Evolutionary conservation across 2,797 vertebrate species (phyloP).

Genomic region (Phrynocephalus forsythii): DNA sequence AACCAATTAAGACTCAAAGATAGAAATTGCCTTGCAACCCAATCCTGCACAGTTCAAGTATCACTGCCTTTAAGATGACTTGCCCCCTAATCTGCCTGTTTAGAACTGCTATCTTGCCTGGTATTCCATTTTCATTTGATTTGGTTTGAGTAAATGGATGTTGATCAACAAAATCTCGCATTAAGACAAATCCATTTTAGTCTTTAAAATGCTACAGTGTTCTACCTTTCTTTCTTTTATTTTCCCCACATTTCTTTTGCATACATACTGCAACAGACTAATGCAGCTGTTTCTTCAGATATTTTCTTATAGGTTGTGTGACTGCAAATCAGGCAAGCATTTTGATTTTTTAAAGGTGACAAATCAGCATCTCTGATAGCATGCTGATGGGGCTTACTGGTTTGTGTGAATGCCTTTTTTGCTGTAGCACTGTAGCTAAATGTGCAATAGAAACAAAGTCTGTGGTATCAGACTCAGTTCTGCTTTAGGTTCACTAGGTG

Average conservation of each 20-base stretch:
- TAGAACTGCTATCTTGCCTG: conserved; percentile 12
- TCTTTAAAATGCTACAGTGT: no score
- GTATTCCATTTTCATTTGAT: no score
- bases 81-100: background rate
- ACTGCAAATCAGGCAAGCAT: conserved; percentile 10
- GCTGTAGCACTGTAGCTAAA: background rate
- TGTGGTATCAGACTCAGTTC: background rate
- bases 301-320: background rate
- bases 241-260: no score
- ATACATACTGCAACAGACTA: no score
- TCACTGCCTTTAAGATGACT: background rate
- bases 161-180: no score
- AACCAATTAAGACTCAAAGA: conserved; percentile 17
- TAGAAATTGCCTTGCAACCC: background rate
- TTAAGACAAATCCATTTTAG: no score
- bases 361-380: conserved; percentile 44
- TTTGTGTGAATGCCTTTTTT: background rate
- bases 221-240: no score
- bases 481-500: conserved; percentile 23
- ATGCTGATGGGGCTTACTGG: background rate
- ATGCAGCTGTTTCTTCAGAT: no score
- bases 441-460: background rate
- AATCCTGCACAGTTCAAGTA: background rate
- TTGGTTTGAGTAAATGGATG: no score
- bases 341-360: conserved; percentile 33